These are phyloP conservation scores for Mongoloraphidia duomilia DNA, from an alignment of 2,888 invertebrate species.

Conservation along the genomic window DNA sequence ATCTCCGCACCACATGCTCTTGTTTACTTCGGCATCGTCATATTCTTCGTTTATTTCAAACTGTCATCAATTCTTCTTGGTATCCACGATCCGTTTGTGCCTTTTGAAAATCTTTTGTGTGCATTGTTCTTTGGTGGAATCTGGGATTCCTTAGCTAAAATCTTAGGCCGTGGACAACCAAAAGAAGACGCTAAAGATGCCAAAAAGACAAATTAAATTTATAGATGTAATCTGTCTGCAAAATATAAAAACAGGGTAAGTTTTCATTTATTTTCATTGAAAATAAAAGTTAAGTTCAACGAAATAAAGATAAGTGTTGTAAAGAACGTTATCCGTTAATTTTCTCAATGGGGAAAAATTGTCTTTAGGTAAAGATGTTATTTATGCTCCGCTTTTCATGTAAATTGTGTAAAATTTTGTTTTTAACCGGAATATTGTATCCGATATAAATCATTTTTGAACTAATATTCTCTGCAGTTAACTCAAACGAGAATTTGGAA, in stretches of 20 bases:
- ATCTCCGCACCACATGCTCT: conserved; percentile 94
- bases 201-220: conserved; percentile 62
- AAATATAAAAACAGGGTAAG: not conserved
- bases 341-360: no score
- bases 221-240: not conserved
- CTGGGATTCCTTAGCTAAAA: conserved; percentile 90
- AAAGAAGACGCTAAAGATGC: conserved; percentile 72
- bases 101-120: conserved; percentile 96
- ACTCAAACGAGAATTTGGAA: no score
- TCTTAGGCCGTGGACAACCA: conserved; percentile 66
- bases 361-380: no score
- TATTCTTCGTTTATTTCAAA: conserved; percentile 95
- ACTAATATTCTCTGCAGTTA: no score
- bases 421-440: no score
- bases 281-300: not conserved
- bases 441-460: no score
- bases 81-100: conserved; percentile 97
- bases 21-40: conserved; percentile 93
- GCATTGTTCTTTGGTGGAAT: conserved; percentile 95
- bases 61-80: conserved; percentile 89
- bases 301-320: no score
- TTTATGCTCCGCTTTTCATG: no score
- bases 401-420: no score
- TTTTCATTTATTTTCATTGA: not conserved
- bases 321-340: no score